A percentile compares a stretch with the other conserved stretches of the same genome.
These are phyloP conservation scores for Ashinkailepas kermadecensis DNA, from an alignment of 2,888 invertebrate species.

Conservation along the genomic window DNA sequence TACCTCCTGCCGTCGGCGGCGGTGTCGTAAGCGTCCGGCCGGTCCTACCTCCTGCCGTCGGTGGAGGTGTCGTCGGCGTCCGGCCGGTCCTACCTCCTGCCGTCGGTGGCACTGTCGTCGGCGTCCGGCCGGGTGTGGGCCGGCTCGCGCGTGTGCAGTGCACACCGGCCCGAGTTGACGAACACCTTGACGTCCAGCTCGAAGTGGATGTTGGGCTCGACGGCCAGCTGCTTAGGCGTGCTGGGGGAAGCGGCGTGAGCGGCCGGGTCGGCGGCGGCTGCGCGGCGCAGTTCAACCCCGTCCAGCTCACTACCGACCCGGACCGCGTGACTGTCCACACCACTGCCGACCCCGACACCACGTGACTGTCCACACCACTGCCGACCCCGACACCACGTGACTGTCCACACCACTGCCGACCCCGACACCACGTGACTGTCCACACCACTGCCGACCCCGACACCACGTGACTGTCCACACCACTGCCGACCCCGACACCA, in stretches of 20 bases:
- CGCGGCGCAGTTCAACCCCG: slow-evolving; percentile 11
- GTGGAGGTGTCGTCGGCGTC: background rate
- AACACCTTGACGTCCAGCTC: slow-evolving; percentile 93
- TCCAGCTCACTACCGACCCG: background rate
- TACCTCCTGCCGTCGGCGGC: no score
- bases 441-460: no score
- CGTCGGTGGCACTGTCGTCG: background rate
- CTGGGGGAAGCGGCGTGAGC: background rate
- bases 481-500: no score
- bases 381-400: no score
- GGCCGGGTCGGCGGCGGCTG: background rate
- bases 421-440: no score
- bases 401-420: no score
- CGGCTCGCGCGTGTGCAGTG: slow-evolving; percentile 82
- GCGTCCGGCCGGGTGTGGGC: slow-evolving; percentile 34
- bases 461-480: no score
- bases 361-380: no score
- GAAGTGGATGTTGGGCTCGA: slow-evolving; percentile 89
- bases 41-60: no score
- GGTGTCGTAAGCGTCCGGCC: no score
- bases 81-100: background rate
- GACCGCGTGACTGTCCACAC: no score
- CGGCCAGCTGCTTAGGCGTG: slow-evolving; percentile 24
- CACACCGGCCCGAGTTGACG: slow-evolving; percentile 94
- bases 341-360: no score